phyloP scores from a whole-genome alignment of 2,113 vertebrate genomes.

The Agelaius phoeniceus region DNA sequence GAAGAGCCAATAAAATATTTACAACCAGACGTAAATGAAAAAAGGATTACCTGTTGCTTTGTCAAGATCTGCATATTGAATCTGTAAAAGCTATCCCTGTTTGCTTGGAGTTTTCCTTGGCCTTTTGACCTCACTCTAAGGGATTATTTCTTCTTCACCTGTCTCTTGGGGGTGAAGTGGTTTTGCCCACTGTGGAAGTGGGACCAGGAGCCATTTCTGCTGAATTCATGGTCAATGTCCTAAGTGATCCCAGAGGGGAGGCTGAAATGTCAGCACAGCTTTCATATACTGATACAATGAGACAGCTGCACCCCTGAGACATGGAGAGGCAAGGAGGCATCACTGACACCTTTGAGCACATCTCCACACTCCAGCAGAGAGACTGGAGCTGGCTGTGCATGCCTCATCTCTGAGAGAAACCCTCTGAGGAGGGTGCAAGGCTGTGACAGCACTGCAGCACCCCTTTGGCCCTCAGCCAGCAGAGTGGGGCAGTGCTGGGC shows the following conservation, averaged over 20 bases:
- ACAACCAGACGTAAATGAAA: neutral
- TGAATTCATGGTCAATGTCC: neutral
- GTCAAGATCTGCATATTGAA: neutral
- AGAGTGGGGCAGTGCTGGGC: neutral
- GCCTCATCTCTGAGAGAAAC: neutral
- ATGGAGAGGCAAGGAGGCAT: neutral
- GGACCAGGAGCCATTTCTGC: neutral
- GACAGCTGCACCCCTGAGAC: neutral
- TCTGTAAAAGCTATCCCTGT: neutral
- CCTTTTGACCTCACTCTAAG: neutral
- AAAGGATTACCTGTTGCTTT: neutral
- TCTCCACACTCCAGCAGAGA: neutral
- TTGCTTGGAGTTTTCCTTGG: neutral
- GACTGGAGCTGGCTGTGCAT: neutral
- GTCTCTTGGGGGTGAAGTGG: neutral
- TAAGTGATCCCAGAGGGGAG: neutral
- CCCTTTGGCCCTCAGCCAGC: neutral
- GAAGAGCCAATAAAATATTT: constrained; percentile 22
- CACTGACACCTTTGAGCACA: neutral
- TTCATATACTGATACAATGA: neutral
- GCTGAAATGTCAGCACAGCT: neutral
- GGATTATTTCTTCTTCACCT: neutral
- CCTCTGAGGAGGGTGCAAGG: neutral
- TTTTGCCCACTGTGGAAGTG: neutral
- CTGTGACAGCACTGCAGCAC: neutral